Base-by-base conservation (phyloP, 2,113 vertebrate genomes). In the Tragulus kanchil region DNA sequence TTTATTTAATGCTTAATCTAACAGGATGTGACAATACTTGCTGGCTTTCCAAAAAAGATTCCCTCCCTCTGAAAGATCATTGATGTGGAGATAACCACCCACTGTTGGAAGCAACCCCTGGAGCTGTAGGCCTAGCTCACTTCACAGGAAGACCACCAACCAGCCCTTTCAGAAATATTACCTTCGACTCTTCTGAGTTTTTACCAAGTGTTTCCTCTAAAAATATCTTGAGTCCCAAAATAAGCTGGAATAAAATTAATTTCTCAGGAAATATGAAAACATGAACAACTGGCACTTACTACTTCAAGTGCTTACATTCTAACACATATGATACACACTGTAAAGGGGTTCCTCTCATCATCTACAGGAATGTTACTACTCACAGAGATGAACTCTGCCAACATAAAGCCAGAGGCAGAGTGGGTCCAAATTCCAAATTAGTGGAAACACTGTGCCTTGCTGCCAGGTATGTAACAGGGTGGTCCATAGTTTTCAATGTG, bases 241-340 rank as follows among this genome's bases (percentile, higher is more conserved):
- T 42, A 89, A 91, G 59, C 59, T 92, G 12, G 31, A 96, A 89
- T 17, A 90, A 54, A 95, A 85, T 62, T 54, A 28, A 96, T 56
- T 93, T 85, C 71, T 28, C 45, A 89, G 54, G 17, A 90, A 93
- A 89, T 21, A 15, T 42, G 36, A n/a, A 48, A 71, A 93, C 28
- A 52, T 0, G 13, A 79, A 82, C 6, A 58, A 31, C 21, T n/a
- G 16, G 26, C 8, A 82, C 48, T 89, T 65, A n/a, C 52, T 92
- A 50, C 83, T 31, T 9, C 16, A 61, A 81, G 28, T 84, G 25
- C 48, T 86, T 86, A 79, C 23, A 78, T 89, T 69, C 93, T 36
- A 64, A 59, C 59, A 65, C 15, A 73, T 19, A 73, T 8, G 50
- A 79, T 31, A 88, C 4, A 89, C 65, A 67, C 6, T 78, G 23